Evolutionary conservation across 2,797 vertebrate genomes (phyloP).

Genomic region (Brachymystax lenok): DNA sequence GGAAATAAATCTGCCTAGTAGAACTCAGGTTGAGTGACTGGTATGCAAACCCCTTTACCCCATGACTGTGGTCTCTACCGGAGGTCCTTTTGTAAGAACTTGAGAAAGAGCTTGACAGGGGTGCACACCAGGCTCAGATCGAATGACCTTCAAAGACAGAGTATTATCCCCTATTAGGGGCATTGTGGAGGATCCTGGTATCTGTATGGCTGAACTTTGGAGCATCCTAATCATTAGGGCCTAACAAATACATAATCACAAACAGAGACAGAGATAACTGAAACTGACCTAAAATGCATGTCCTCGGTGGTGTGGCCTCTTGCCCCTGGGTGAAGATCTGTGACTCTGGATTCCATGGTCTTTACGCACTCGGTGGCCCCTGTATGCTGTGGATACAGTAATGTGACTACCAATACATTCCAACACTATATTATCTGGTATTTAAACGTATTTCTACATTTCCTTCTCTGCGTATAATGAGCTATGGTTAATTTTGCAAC

Average conservation of each 20-base stretch:
- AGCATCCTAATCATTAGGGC: neutral
- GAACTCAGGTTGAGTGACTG: constrained; percentile 46
- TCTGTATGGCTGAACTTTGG: neutral
- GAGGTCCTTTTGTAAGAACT: constrained; percentile 6
- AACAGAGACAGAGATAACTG: constrained; percentile 21
- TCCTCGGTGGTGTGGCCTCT: constrained; percentile 53
- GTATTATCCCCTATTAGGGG: neutral
- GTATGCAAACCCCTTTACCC: constrained; percentile 37
- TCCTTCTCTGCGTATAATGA: no score
- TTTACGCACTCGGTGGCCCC: constrained; percentile 78
- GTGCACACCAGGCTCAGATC: neutral
- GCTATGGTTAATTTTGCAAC: no score
- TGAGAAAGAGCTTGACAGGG: neutral
- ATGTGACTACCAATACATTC: neutral
- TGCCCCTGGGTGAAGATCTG: constrained; percentile 48
- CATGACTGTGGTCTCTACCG: constrained; percentile 12
- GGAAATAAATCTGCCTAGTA: constrained; percentile 21
- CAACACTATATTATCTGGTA: neutral
- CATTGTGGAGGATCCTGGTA: neutral
- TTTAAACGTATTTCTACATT: neutral
- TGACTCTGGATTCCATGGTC: constrained; percentile 63
- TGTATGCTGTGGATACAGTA: constrained; percentile 76
- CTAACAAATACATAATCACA: constrained; percentile 13
- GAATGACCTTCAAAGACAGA: neutral
- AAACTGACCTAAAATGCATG: constrained; percentile 59